These are phyloP conservation scores for Polydesmus complanatus DNA, from an alignment of 2,888 invertebrate species.

Conservation along the genomic window DNA sequence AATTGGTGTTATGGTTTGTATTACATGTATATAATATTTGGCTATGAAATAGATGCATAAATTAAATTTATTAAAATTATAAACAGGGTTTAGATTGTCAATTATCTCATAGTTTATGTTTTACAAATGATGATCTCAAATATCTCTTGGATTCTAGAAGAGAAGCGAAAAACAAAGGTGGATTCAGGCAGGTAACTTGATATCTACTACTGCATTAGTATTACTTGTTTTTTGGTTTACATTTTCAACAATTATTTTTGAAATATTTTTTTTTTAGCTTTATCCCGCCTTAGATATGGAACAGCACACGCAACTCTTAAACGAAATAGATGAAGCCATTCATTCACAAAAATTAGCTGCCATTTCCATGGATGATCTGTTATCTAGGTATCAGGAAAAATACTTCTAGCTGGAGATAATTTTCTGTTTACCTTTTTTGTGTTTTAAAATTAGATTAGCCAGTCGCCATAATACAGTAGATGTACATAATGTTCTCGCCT, in stretches of 20 bases:
- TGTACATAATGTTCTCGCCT: conserved; percentile 23
- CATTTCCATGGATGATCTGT: neutral
- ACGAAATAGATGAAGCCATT: conserved; percentile 16
- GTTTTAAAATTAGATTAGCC: conserved; percentile 14
- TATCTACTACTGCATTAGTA: neutral
- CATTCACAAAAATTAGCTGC: neutral
- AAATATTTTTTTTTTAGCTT: conserved; percentile 16
- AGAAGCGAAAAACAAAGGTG: conserved; percentile 25
- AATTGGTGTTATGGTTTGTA: conserved; percentile 21
- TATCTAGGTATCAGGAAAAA: conserved; percentile 12
- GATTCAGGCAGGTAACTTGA: conserved; percentile 27
- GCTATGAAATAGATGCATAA: neutral
- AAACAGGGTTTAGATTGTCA: conserved; percentile 27
- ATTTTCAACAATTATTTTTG: neutral
- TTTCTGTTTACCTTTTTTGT: too few species aligned
- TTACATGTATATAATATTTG: neutral
- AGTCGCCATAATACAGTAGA: conserved; percentile 21
- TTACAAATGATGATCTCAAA: conserved; percentile 26
- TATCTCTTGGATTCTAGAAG: conserved; percentile 27
- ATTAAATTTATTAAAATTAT: neutral
- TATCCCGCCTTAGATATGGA: conserved; percentile 23
- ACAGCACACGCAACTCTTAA: conserved; percentile 20
- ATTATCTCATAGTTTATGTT: conserved; percentile 27
- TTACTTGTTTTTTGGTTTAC: neutral
- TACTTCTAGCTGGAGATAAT: too few species aligned